phyloP scores from a whole-genome alignment of 2,113 vertebrate species.

The Callionymus lyra region DNA sequence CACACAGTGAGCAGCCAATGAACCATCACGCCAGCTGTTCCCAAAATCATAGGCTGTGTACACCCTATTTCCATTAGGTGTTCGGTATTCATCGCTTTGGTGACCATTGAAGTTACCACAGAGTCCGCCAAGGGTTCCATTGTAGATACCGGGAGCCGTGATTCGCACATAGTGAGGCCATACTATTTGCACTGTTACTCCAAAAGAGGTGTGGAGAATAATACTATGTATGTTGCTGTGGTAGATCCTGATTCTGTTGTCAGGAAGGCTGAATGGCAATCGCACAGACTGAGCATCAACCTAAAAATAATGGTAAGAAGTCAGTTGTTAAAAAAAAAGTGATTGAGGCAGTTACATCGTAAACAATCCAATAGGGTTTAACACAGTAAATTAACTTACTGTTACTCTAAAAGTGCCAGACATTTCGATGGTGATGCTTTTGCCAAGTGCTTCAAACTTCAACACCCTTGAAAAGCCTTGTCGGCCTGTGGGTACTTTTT shows the following conservation, averaged over 20 bases:
- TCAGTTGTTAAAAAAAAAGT: background rate
- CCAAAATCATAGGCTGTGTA: constrained; percentile 42
- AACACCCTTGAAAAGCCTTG: constrained; percentile 21
- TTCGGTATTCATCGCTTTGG: constrained; percentile 37
- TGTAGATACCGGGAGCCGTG: constrained; percentile 45
- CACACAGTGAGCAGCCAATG: constrained; percentile 25
- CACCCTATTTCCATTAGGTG: constrained; percentile 28
- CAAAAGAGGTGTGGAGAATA: constrained; percentile 45
- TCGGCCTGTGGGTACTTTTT: constrained; percentile 34
- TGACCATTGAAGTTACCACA: constrained; percentile 50
- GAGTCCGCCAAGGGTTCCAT: constrained; percentile 41
- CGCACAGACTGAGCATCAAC: constrained; percentile 42
- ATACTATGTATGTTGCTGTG: constrained; percentile 38
- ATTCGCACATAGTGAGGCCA: constrained; percentile 44
- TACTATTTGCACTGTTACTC: constrained; percentile 46
- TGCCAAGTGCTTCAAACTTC: constrained; percentile 33
- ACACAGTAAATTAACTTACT: constrained; percentile 20
- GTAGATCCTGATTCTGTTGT: constrained; percentile 24
- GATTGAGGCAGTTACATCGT: background rate
- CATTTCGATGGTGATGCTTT: constrained; percentile 30
- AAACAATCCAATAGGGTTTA: no score
- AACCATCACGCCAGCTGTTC: constrained; percentile 56
- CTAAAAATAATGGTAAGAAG: constrained; percentile 15
- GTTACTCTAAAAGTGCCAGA: constrained; percentile 11
- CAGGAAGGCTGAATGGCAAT: constrained; percentile 24